These are phyloP conservation scores for Rapana venosa DNA, from an alignment of 2,888 invertebrate genomes.

Conservation along the genomic window DNA sequence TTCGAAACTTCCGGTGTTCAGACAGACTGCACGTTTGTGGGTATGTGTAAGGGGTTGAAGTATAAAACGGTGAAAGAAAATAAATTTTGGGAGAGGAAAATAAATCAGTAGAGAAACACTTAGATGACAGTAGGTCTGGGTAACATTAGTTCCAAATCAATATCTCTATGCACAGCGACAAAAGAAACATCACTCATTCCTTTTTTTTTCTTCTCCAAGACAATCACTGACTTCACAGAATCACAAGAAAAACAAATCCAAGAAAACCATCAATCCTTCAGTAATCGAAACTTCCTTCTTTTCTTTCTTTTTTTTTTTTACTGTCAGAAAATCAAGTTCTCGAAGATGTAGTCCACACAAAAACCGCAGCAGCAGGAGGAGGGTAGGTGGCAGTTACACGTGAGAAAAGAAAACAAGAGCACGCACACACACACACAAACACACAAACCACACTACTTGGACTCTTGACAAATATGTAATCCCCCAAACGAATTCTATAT, in stretches of 20 bases:
- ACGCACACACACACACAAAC: too few relatives aligned
- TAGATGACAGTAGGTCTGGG: not conserved
- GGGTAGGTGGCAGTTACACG: too few relatives aligned
- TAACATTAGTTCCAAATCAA: not conserved
- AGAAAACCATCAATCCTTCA: not conserved
- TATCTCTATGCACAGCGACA: not conserved
- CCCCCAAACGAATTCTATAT: too few relatives aligned
- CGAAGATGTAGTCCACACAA: too few relatives aligned
- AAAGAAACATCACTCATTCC: slow-evolving; percentile 2
- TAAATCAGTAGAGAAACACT: not conserved
- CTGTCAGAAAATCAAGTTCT: too few relatives aligned
- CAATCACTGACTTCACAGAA: too few relatives aligned
- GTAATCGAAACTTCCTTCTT: not conserved
- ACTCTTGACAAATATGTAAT: too few relatives aligned
- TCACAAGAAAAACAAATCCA: not conserved
- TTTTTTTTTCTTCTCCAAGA: too few relatives aligned
- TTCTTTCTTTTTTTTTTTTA: not conserved
- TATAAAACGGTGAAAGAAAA: not conserved
- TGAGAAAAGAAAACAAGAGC: too few relatives aligned
- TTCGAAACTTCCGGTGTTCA: slow-evolving; percentile 14
- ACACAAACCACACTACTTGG: too few relatives aligned
- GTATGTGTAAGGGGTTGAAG: not conserved
- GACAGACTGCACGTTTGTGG: not conserved
- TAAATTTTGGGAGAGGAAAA: not conserved
- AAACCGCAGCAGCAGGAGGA: too few relatives aligned